Evolutionary conservation across 2,797 vertebrate species (phyloP), one percentile per base, ranked within the genome.

Genomic region (Spatula versicolor): DNA sequence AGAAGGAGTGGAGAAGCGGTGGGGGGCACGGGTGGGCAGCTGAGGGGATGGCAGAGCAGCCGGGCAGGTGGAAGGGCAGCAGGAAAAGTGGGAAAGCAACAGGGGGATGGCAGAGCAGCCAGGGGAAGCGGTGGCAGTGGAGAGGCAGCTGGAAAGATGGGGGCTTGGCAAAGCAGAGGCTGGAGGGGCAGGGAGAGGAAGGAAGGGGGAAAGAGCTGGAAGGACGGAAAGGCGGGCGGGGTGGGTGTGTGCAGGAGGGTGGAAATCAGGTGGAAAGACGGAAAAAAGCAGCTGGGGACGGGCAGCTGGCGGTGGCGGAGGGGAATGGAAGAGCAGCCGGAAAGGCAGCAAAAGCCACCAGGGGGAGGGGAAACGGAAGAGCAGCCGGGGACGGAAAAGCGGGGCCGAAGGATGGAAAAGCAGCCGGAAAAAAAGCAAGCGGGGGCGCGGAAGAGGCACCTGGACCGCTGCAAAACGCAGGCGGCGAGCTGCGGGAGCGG

Each of bases 351-450:
- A 90, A 90, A 63, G 41, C 81, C 35, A 66, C n/a, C 37, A 4
- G 73, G 11, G 46, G 48, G 58, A 63, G 25, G 33, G 35, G 58
- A 50, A 12, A 31, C 45, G 55, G 59, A 83, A 54, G 19, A 52
- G 35, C 55, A 69, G 41, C 62, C 13, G 43, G 50, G 37, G 37
- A 83, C 28, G 54, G 66, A 75, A 83, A 67, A 80, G 55, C 46
- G 2, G 64, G 23, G 23, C 2, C 16, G n/a, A 41, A 73, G n/a
- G 76, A 63, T 19, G 62, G 75, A 67, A 92, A 84, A 88, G 87
- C 56, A 89, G 72, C 82, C 33, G 62, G 56, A 89, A 89, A 81
- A 89, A 43, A 92, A 74, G 74, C 87, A 20, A 88, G 55, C 30
- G 2, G 9, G n/a, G 55, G 33, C n/a, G 86, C 37, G 43, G 68